These are phyloP conservation scores for Pinctada fucata DNA, from an alignment of 2,888 invertebrate species.

Conservation along the genomic window DNA sequence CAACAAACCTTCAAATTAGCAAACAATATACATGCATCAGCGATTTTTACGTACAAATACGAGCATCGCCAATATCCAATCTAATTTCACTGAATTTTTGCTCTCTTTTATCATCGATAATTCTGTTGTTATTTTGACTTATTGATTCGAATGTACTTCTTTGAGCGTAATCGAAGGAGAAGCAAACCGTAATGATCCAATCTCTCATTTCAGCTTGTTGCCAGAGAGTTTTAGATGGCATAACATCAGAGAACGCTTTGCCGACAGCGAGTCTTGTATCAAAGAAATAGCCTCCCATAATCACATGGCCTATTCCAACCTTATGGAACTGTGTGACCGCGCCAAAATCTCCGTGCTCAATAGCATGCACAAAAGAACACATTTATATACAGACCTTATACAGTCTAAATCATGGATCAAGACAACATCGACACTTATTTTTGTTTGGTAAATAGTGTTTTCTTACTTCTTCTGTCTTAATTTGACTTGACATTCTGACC, in stretches of 20 bases:
- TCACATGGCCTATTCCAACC: conserved; percentile 57
- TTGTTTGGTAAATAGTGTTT: conserved; percentile 56
- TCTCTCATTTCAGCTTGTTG: conserved; percentile 52
- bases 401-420: conserved; percentile 56
- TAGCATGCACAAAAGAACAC: conserved; percentile 64
- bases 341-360: conserved; percentile 61
- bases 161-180: too few species aligned
- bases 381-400: conserved; percentile 61
- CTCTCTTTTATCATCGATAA: too few species aligned
- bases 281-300: conserved; percentile 67
- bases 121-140: too few species aligned
- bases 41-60: too few species aligned
- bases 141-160: too few species aligned
- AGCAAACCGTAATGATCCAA: too few species aligned
- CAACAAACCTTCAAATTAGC: too few species aligned
- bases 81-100: too few species aligned
- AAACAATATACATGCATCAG: too few species aligned
- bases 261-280: conserved; percentile 59
- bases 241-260: conserved; percentile 61
- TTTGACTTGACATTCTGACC: too few species aligned
- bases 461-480: too few species aligned
- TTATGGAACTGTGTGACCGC: conserved; percentile 61
- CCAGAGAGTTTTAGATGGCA: conserved; percentile 69
- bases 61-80: too few species aligned
- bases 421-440: conserved; percentile 58